phyloP scores from a whole-genome alignment of 2,888 invertebrate genomes.

The Apodemia mormo region DNA sequence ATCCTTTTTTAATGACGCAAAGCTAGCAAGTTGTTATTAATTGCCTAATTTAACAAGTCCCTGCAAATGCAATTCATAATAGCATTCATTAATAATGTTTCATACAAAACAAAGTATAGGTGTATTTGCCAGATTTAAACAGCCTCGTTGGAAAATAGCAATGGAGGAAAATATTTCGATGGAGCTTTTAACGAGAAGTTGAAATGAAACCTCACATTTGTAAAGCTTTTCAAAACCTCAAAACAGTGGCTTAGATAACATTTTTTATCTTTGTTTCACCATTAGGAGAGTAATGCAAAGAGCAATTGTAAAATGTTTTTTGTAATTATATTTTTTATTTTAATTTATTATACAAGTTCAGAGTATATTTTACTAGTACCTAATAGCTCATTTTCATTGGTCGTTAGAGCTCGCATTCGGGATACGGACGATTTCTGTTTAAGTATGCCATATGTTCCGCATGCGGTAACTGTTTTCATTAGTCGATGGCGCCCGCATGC shows the following conservation, averaged over 20 bases:
- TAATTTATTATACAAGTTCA: too few species aligned
- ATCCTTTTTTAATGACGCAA: background rate
- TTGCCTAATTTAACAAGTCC: background rate
- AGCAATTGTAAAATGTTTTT: too few species aligned
- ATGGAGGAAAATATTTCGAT: background rate
- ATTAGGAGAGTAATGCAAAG: background rate
- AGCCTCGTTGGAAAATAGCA: background rate
- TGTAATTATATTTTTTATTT: too few species aligned
- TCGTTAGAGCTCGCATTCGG: too few species aligned
- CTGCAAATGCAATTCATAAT: background rate
- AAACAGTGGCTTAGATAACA: background rate
- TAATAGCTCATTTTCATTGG: too few species aligned
- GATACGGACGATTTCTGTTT: too few species aligned
- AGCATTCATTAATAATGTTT: background rate
- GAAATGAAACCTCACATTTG: slow-evolving; percentile 1
- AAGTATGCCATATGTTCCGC: too few species aligned
- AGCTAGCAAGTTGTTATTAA: background rate
- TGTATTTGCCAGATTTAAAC: background rate
- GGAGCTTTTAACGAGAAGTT: slow-evolving; percentile 1
- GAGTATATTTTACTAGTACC: too few species aligned
- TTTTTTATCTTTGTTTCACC: background rate
- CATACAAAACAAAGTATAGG: background rate
- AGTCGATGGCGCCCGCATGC: too few species aligned
- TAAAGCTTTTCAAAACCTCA: background rate
- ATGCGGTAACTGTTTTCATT: too few species aligned